Percentiles rank a stretch among this genome's conserved stretches.
Evolutionary conservation across 2,797 vertebrate genomes (phyloP).

Genomic region (Hirundo rustica): DNA sequence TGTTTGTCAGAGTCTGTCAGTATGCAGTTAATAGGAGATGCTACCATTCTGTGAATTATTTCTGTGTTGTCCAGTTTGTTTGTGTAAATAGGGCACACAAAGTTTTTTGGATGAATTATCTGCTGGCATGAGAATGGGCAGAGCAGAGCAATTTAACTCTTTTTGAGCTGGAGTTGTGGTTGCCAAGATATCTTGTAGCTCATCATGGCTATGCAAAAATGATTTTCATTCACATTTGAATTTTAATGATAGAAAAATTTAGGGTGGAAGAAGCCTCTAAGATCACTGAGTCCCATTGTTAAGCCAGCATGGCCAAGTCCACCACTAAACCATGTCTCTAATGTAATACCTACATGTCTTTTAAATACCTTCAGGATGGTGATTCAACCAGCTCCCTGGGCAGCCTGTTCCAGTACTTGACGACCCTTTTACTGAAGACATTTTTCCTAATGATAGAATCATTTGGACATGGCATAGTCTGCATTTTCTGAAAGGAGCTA

Average conservation of each 20-base stretch:
- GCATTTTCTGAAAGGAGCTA: neutral
- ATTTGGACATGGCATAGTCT: neutral
- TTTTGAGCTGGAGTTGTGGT: neutral
- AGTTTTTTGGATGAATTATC: neutral
- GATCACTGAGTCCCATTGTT: neutral
- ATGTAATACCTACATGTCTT: neutral
- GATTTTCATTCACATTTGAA: neutral
- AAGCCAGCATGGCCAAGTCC: neutral
- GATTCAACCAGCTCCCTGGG: neutral
- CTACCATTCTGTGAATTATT: neutral
- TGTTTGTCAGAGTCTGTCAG: neutral
- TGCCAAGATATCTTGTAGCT: neutral
- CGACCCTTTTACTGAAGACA: neutral
- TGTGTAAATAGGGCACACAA: neutral
- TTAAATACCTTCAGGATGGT: neutral
- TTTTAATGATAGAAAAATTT: neutral
- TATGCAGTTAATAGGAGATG: neutral
- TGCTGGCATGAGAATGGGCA: neutral
- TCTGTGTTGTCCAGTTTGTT: neutral
- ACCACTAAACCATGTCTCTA: neutral
- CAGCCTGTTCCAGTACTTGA: neutral
- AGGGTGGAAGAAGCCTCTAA: neutral
- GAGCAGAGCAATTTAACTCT: neutral
- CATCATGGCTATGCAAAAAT: accelerated
- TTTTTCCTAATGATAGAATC: neutral